These are phyloP conservation scores for Ptilodon capucinus DNA, from an alignment of 2,888 invertebrate species.

Conservation along the genomic window DNA sequence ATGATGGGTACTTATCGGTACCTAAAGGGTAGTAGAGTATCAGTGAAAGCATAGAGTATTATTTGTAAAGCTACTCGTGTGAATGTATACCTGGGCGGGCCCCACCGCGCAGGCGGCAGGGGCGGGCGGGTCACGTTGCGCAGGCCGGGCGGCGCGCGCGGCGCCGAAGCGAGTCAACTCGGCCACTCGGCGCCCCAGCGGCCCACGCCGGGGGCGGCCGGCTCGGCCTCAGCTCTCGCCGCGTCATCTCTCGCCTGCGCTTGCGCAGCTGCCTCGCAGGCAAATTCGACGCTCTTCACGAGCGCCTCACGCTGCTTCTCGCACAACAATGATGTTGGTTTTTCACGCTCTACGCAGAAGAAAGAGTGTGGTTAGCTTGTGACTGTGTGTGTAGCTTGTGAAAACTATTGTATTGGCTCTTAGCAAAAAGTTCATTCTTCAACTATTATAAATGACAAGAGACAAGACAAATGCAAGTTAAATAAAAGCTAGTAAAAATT, in stretches of 20 bases:
- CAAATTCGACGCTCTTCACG: conserved; percentile 80
- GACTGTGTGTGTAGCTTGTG: too few species aligned
- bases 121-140: conserved; percentile 90
- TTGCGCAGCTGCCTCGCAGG: conserved; percentile 50
- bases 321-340: conserved; percentile 84
- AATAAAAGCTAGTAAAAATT: too few species aligned
- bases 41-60: too few species aligned
- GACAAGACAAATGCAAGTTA: too few species aligned
- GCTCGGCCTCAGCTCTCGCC: conserved; percentile 78
- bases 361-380: not conserved
- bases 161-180: conserved; percentile 91
- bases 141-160: conserved; percentile 86
- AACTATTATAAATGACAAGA: too few species aligned
- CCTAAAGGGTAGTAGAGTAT: too few species aligned
- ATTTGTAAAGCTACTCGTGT: not conserved
- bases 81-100: conserved; percentile 39
- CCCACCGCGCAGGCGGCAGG: conserved; percentile 85
- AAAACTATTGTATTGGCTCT: too few species aligned
- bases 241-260: conserved; percentile 49
- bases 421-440: too few species aligned
- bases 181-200: conserved; percentile 98
- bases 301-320: conserved; percentile 85
- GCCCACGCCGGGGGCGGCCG: conserved; percentile 89
- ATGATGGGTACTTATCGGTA: too few species aligned
- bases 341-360: conserved; percentile 86